Percentiles rank a stretch among this genome's conserved stretches.
Evolutionary conservation across 2,797 vertebrate species (phyloP).

Genomic region (Parauchenoglanis punctatus): DNA sequence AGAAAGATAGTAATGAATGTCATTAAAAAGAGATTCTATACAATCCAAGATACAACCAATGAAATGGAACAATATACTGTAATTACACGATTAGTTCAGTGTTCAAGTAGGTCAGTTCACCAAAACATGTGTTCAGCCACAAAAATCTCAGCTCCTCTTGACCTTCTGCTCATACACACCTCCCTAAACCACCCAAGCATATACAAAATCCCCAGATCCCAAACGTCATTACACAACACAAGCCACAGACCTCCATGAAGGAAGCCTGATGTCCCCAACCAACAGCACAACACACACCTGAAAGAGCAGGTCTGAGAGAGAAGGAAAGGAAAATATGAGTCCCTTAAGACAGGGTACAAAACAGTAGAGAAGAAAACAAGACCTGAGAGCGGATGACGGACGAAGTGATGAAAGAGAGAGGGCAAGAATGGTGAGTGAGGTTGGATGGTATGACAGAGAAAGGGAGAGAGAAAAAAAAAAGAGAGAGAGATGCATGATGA

Average conservation of each 20-base stretch:
- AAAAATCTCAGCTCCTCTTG: slow-evolving; percentile 42
- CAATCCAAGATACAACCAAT: neutral
- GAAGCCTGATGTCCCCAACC: slow-evolving; percentile 24
- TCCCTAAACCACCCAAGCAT: slow-evolving; percentile 40
- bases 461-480: neutral
- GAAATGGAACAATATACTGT: neutral
- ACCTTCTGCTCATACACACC: neutral
- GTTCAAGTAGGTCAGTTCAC: slow-evolving; percentile 1
- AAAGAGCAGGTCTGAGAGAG: slow-evolving; percentile 14
- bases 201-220: slow-evolving; percentile 41
- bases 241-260: slow-evolving; percentile 53
- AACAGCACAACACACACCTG: slow-evolving; percentile 20
- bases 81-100: neutral
- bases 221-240: slow-evolving; percentile 34
- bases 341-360: slow-evolving; percentile 26
- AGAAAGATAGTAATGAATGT: neutral
- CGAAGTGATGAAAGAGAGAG: slow-evolving; percentile 45
- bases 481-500: neutral
- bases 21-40: neutral
- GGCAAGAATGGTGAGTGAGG: slow-evolving; percentile 44
- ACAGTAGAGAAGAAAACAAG: neutral
- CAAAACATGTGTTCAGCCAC: neutral
- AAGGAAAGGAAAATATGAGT: slow-evolving; percentile 5
- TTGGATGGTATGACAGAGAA: slow-evolving; percentile 22
- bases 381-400: slow-evolving; percentile 37